These are phyloP conservation scores for Artemia sp. DNA, from an alignment of 2,888 invertebrate species.

Conservation along the genomic window DNA sequence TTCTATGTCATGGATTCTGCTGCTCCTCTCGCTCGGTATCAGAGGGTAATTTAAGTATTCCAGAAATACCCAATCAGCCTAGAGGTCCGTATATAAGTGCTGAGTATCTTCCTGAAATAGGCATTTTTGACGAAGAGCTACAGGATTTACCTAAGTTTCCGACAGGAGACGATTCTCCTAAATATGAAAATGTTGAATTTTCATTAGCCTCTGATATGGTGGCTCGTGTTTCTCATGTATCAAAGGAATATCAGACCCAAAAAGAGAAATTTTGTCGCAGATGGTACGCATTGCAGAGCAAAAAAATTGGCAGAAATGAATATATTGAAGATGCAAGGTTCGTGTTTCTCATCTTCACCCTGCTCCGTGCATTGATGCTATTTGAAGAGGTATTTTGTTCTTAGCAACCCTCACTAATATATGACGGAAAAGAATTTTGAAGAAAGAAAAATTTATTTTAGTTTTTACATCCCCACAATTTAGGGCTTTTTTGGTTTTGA, in stretches of 20 bases:
- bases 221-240: background rate
- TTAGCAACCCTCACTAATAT: too few species aligned
- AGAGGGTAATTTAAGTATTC: conserved; percentile 2
- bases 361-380: conserved; percentile 14
- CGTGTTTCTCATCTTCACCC: conserved; percentile 16
- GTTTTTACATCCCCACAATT: too few species aligned
- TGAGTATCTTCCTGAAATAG: background rate
- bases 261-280: conserved; percentile 14
- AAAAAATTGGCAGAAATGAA: background rate
- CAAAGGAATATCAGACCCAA: background rate
- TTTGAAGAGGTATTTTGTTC: conserved; percentile 18
- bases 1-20: background rate
- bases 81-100: background rate
- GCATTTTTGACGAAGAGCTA: background rate
- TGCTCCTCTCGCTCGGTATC: background rate
- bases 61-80: background rate
- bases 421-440: too few species aligned
- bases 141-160: background rate
- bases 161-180: background rate
- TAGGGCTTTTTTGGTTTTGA: too few species aligned
- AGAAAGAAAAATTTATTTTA: too few species aligned
- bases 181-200: background rate
- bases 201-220: background rate
- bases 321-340: conserved; percentile 21
- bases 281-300: background rate